Conservation (phyloP, 2,113 vertebrate genomes). For the Leptocoma aspasia region DNA sequence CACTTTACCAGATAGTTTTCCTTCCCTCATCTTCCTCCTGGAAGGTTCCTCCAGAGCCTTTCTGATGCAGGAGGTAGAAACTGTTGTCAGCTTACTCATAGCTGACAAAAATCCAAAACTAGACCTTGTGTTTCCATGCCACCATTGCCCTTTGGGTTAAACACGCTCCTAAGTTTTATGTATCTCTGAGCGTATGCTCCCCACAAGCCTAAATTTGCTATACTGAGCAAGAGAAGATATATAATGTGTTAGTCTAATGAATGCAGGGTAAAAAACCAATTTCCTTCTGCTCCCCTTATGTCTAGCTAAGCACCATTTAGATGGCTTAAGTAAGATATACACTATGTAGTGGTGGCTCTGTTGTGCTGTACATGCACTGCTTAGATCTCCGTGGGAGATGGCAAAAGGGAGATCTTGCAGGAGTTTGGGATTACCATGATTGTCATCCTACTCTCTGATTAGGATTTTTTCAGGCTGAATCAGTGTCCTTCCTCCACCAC, state of each 20-base stretch:
- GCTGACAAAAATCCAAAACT: background rate
- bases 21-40: background rate
- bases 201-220: background rate
- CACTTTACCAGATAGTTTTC: background rate
- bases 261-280: background rate
- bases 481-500: background rate
- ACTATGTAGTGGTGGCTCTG: background rate
- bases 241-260: background rate
- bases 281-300: background rate
- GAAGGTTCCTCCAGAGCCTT: background rate
- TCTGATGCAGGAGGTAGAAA: background rate
- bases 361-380: background rate
- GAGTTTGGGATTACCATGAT: background rate
- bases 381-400: background rate
- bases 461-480: background rate
- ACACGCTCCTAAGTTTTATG: fast-evolving
- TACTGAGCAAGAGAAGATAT: background rate
- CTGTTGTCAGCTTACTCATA: background rate
- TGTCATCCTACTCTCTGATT: background rate
- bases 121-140: background rate
- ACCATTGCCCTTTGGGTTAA: background rate
- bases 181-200: background rate
- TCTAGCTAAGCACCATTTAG: background rate
- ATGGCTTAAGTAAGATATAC: background rate
- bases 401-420: background rate